Percentiles rank a stretch among this genome's conserved stretches.
Conservation (phyloP, 2,888 invertebrate species). For the Operophtera brumata region DNA sequence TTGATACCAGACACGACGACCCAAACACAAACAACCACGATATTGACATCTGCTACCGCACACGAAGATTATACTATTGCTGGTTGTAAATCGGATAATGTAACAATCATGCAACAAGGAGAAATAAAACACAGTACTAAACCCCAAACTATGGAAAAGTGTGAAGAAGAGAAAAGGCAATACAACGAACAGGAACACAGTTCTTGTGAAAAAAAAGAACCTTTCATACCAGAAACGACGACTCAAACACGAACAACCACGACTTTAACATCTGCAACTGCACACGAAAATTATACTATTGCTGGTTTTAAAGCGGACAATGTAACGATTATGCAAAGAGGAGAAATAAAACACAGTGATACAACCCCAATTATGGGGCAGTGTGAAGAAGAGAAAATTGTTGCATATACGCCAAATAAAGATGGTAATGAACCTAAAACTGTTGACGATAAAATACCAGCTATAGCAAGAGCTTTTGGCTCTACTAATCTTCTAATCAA, state of each 20-base stretch:
- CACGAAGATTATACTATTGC: slow-evolving; percentile 9
- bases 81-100: not conserved
- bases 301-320: not conserved
- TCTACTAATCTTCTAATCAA: slow-evolving; percentile 6
- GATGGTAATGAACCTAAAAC: not conserved
- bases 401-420: not conserved
- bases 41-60: slow-evolving; percentile 33
- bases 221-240: slow-evolving; percentile 47
- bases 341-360: not conserved
- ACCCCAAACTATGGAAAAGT: not conserved
- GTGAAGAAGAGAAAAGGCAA: slow-evolving; percentile 15
- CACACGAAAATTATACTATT: slow-evolving; percentile 11
- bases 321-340: not conserved
- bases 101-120: too few species aligned
- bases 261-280: slow-evolving; percentile 35
- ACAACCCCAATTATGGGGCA: not conserved
- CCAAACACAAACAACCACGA: slow-evolving; percentile 43
- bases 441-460: not conserved
- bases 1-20: slow-evolving; percentile 52
- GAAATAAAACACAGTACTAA: not conserved
- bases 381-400: not conserved
- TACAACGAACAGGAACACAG: slow-evolving; percentile 24
- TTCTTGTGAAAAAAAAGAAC: slow-evolving; percentile 21
- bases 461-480: slow-evolving; percentile 7
- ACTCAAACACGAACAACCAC: slow-evolving; percentile 48